phyloP scores from a whole-genome alignment of 2,113 vertebrate species.

The Ailuropoda melanoleuca region DNA sequence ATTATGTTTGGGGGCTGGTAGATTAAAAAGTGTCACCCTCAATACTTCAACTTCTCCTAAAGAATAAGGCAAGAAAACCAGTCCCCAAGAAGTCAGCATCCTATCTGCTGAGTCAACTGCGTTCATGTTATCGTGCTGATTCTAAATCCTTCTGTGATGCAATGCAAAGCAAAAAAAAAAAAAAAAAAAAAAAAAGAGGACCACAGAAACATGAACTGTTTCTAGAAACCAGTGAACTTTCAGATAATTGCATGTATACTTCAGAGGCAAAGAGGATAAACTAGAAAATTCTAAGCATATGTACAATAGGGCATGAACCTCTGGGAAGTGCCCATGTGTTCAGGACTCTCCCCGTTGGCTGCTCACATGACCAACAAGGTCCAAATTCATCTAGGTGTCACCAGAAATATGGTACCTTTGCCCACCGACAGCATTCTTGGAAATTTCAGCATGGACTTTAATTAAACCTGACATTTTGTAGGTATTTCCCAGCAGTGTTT shows the following conservation, averaged over 20 bases:
- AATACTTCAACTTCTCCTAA: slow-evolving; percentile 23
- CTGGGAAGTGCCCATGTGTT: background rate
- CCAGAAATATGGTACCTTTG: background rate
- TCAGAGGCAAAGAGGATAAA: slow-evolving; percentile 39
- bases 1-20: slow-evolving; percentile 44
- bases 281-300: background rate
- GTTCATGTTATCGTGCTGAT: rapidly evolving
- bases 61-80: background rate
- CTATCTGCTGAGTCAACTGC: slow-evolving; percentile 12
- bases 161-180: background rate
- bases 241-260: background rate
- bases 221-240: slow-evolving; percentile 29
- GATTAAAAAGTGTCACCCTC: slow-evolving; percentile 61
- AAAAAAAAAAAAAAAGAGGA: background rate
- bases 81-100: background rate
- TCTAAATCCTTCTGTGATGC: background rate
- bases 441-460: background rate
- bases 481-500: background rate
- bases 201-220: background rate
- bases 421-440: background rate
- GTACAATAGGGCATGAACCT: background rate
- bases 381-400: background rate
- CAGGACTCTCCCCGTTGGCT: background rate
- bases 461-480: background rate
- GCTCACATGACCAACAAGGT: background rate